These are phyloP conservation scores for Raillietiella orientalis DNA, from an alignment of 2,888 invertebrate species.

Conservation along the genomic window DNA sequence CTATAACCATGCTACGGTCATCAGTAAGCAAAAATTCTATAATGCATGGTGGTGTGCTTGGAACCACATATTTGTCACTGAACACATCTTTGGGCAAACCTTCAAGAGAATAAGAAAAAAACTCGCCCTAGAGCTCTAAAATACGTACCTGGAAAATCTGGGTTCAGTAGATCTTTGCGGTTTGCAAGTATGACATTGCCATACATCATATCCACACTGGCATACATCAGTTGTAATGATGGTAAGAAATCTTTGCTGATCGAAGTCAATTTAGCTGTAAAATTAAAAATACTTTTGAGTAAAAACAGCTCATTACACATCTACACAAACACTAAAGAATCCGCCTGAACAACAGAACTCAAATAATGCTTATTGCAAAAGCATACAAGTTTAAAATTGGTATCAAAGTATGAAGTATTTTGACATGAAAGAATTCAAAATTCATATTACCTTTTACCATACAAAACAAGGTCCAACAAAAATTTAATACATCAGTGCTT, in stretches of 20 bases:
- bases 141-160: slow-evolving; percentile 32
- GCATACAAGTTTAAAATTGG: slow-evolving; percentile 1
- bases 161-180: slow-evolving; percentile 53
- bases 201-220: slow-evolving; percentile 67
- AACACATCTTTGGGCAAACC: slow-evolving; percentile 37
- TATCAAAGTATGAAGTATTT: slow-evolving; percentile 4
- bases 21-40: slow-evolving; percentile 45
- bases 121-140: background rate
- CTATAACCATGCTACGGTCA: slow-evolving; percentile 46
- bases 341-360: too few species aligned
- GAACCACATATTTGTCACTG: slow-evolving; percentile 21
- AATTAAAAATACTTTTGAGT: slow-evolving; percentile 3
- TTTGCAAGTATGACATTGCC: slow-evolving; percentile 47
- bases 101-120: slow-evolving; percentile 10
- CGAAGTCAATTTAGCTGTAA: slow-evolving; percentile 45
- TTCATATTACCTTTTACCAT: too few species aligned
- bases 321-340: too few species aligned
- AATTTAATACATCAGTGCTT: slow-evolving; percentile 51
- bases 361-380: too few species aligned
- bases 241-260: slow-evolving; percentile 75
- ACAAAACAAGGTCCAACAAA: slow-evolving; percentile 75
- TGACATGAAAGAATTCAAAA: too few species aligned
- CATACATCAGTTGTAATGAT: slow-evolving; percentile 63
- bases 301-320: too few species aligned
- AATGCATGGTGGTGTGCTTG: slow-evolving; percentile 39